phyloP scores from a whole-genome alignment of 1,140 invertebrate species.

The Megalonaias nervosa region DNA sequence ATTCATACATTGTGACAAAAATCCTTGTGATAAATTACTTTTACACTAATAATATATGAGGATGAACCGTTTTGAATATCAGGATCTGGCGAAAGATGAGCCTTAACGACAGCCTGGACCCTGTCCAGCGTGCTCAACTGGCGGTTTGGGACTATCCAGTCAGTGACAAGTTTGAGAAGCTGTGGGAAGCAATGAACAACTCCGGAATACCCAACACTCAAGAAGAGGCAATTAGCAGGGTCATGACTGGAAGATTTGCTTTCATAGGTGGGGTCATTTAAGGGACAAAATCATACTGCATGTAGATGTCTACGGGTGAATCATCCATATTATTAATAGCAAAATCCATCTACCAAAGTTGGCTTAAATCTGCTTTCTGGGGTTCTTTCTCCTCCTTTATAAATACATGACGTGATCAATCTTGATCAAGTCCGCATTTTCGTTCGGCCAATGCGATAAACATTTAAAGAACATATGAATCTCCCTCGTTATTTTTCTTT shows the following conservation, averaged over 20 bases:
- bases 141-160: constrained; percentile 99
- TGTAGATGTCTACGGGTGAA: background rate
- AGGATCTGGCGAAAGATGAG: constrained; percentile 99
- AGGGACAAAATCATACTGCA: background rate
- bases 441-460: background rate
- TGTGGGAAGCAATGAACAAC: constrained; percentile 98
- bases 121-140: constrained; percentile 91
- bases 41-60: no score
- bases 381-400: background rate
- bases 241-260: constrained; percentile 84
- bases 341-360: background rate
- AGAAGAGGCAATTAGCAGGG: constrained; percentile 85
- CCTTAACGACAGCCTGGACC: constrained; percentile 90
- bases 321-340: background rate
- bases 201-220: constrained; percentile 83
- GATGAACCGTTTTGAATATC: constrained; percentile 34
- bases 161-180: constrained; percentile 98
- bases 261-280: constrained; percentile 80
- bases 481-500: no score
- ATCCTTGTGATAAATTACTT: no score
- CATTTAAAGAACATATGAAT: no score
- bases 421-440: background rate
- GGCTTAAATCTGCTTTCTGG: background rate
- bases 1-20: no score
- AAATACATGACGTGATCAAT: background rate